Conservation (phyloP, 2,797 vertebrate species). For the Pipistrellus kuhlii region DNA sequence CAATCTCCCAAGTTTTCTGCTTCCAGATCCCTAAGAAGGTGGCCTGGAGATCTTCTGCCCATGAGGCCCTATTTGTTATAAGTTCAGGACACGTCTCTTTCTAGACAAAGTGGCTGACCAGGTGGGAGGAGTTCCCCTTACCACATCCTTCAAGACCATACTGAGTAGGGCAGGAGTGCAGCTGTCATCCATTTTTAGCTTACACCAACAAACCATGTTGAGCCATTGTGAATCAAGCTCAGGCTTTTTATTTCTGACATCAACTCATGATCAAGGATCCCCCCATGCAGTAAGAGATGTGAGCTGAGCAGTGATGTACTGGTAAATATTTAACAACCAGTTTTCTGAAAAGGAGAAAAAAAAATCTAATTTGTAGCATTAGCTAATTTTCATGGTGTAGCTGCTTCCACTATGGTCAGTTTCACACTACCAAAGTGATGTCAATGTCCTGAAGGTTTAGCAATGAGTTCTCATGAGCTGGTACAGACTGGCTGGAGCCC, state of each 20-base stretch:
- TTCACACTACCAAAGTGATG: not conserved
- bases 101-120: not conserved
- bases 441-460: not conserved
- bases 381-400: not conserved
- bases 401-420: not conserved
- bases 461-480: not conserved
- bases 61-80: not conserved
- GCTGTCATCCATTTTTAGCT: not conserved
- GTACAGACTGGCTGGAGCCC: not conserved
- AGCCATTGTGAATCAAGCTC: not conserved
- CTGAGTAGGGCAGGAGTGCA: not conserved
- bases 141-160: not conserved
- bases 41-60: not conserved
- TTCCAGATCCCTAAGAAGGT: not conserved
- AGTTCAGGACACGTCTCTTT: not conserved
- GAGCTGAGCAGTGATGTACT: not conserved
- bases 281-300: not conserved
- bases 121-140: not conserved
- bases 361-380: not conserved
- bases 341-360: not conserved
- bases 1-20: not conserved
- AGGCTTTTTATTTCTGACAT: not conserved
- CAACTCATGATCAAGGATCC: not conserved
- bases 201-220: not conserved
- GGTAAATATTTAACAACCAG: not conserved